phyloP scores from a whole-genome alignment of 2,888 invertebrate genomes.

The Dasysyrphus albostriatus region DNA sequence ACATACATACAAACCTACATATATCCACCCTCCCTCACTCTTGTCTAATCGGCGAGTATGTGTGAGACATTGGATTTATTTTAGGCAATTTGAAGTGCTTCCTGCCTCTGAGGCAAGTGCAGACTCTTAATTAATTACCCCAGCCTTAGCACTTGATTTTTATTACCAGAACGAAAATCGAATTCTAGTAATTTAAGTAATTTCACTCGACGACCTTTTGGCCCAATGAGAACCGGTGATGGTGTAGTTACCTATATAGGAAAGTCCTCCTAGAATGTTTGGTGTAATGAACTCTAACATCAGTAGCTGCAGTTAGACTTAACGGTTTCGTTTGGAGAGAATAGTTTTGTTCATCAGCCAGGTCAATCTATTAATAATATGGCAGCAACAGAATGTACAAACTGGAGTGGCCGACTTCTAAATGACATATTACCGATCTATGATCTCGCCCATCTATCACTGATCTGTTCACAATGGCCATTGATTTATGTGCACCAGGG shows the following conservation, averaged over 20 bases:
- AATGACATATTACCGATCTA: conserved; percentile 73
- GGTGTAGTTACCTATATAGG: conserved; percentile 4
- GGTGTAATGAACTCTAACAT: conserved; percentile 9
- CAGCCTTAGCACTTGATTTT: conserved; percentile 54
- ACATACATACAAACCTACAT: background rate
- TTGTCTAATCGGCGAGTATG: conserved; percentile 34
- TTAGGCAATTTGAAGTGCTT: conserved; percentile 71
- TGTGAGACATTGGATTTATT: conserved; percentile 73
- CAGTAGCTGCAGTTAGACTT: conserved; percentile 3
- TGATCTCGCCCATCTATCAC: conserved; percentile 73
- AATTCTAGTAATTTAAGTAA: conserved; percentile 72
- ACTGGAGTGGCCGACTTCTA: conserved; percentile 51
- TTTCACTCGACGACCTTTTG: conserved; percentile 71
- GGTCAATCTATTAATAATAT: conserved; percentile 26
- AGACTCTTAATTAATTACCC: conserved; percentile 70
- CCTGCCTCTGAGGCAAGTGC: conserved; percentile 63
- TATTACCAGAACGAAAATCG: conserved; percentile 70
- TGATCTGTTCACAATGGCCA: conserved; percentile 59
- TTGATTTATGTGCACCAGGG: conserved; percentile 56
- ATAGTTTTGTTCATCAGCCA: conserved; percentile 59
- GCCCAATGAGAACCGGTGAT: conserved; percentile 74
- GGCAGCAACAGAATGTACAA: conserved; percentile 26
- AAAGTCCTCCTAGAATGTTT: conserved; percentile 20
- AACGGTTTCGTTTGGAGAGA: conserved; percentile 47
- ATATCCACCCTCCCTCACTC: background rate